phyloP scores from a whole-genome alignment of 2,888 invertebrate species.

The Zootermopsis nevadensis region DNA sequence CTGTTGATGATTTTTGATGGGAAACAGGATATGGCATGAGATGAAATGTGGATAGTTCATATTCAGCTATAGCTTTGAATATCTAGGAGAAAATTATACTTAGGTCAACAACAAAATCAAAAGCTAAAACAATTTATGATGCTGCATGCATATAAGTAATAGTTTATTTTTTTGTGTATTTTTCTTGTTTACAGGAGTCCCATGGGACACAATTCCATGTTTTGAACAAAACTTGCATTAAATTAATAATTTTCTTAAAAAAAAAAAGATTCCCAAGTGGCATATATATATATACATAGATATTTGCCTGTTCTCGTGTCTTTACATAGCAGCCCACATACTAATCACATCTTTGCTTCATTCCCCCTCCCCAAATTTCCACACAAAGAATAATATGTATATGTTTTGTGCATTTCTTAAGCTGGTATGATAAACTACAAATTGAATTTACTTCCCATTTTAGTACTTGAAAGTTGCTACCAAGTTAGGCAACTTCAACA shows the following conservation, averaged over 20 bases:
- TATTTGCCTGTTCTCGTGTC: neutral
- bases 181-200: conserved; percentile 51
- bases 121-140: conserved; percentile 41
- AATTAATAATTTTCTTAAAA: conserved; percentile 20
- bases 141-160: conserved; percentile 53
- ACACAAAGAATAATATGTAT: neutral
- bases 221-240: conserved; percentile 45
- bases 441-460: conserved; percentile 5
- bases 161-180: conserved; percentile 51
- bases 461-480: neutral
- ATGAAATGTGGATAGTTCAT: too few species aligned
- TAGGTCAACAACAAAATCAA: too few species aligned
- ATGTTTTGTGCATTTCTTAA: neutral
- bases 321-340: conserved; percentile 26
- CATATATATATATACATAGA: conserved; percentile 37
- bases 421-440: neutral
- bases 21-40: too few species aligned
- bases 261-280: conserved; percentile 50
- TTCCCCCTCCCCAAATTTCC: neutral
- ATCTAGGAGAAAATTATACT: too few species aligned
- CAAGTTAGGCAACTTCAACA: neutral
- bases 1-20: too few species aligned
- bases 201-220: conserved; percentile 41
- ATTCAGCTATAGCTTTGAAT: too few species aligned
- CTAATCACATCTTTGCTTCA: conserved; percentile 2